Evolutionary conservation across 1,140 invertebrate species (phyloP), one percentile per base, ranked within the genome.

Genomic region (Caenorhabditis briggsae): DNA sequence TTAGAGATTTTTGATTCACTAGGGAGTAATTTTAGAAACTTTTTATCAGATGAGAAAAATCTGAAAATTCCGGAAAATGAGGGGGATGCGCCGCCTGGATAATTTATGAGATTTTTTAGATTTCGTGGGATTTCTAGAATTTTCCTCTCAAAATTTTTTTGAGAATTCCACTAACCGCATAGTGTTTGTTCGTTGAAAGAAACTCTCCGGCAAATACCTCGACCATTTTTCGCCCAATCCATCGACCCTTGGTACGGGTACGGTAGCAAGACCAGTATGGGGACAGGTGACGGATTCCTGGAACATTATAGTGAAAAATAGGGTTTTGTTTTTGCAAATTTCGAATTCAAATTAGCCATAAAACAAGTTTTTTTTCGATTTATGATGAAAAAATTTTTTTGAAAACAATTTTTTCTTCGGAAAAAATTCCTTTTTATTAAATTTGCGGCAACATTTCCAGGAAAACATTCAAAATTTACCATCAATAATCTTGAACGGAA

Each of bases 201-300:
- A 99, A 99, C 93, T 99, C 98, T 84, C 95, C 94, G 1, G 95
- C 95, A 93, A 98, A 98, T 20, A 99, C 96, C 90, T 99, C 97
- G 64, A 97, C 94, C 65, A 99, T 95, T 91, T 96, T 96, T 92
- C 97, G 95, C 20, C 97, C 97, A 6, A 98, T 95, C 98, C 98
- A 99, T 88, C 98, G 95, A 1, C 96, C 96, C 94, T 99, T 99
- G 16, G 96, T 97, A 93, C 97, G 97, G 12, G 97, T 97, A 65
- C 96, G 96, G 93, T 98, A 99, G 16, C 96, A 97, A 93, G 97
- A 98, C 93, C 97, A 97, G 94, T 99, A 99, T 0, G 98, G 98
- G 93, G 98, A 97, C 0, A 99, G 97, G 94, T 99, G 98, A 85
- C 98, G 94, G 83, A 99, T 94, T 89, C 97, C 97, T 98, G 94